These are phyloP conservation scores for Poecilobothrus nobilitatus DNA, from an alignment of 2,888 invertebrate species.

Conservation along the genomic window DNA sequence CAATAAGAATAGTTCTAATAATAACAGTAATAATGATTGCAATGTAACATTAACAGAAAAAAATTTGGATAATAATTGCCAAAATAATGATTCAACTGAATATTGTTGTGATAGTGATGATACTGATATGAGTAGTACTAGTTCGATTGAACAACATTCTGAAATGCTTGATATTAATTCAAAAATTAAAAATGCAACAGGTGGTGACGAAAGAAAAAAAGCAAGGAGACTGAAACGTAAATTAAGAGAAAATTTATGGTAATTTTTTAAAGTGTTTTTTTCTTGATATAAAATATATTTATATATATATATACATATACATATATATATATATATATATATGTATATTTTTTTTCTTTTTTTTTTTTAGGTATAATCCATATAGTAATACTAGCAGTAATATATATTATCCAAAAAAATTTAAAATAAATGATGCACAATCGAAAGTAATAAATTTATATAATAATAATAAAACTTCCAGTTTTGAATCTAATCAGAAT, in stretches of 20 bases:
- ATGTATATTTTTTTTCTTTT: too few relatives aligned
- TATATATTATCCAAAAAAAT: background rate
- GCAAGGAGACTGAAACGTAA: background rate
- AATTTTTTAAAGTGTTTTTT: too few relatives aligned
- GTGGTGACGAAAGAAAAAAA: background rate
- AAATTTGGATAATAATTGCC: background rate
- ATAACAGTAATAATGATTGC: too few relatives aligned
- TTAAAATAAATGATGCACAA: background rate
- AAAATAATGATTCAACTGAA: background rate
- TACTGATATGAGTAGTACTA: constrained; percentile 41
- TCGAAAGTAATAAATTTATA: background rate
- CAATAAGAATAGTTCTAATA: too few relatives aligned
- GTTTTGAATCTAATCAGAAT: too few relatives aligned
- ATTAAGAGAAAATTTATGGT: constrained; percentile 25
- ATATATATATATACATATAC: background rate
- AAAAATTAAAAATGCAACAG: background rate
- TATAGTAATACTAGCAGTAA: background rate
- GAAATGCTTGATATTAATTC: background rate
- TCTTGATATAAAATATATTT: background rate
- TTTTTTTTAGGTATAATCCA: background rate
- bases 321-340: too few relatives aligned
- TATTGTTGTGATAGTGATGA: constrained; percentile 35
- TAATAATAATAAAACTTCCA: too few relatives aligned
- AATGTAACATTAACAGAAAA: background rate
- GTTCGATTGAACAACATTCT: constrained; percentile 32